Conservation (phyloP, 2,797 vertebrate species). For the Crenuchus spilurus region DNA sequence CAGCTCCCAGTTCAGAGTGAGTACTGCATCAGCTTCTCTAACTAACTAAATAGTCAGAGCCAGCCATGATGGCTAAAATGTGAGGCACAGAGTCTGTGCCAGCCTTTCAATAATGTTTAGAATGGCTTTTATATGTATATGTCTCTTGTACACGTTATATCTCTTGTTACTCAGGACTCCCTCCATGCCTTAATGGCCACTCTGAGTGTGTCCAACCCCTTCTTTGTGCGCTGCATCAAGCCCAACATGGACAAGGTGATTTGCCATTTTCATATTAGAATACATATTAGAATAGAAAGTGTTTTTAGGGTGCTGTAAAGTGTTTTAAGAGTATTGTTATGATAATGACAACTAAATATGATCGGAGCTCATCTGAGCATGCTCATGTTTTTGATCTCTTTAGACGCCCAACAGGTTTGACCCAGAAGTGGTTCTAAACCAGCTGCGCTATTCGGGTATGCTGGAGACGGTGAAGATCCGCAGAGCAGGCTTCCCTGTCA, state of each 20-base stretch:
- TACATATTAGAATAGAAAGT: too few relatives aligned
- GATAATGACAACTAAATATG: not conserved
- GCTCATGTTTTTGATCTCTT: not conserved
- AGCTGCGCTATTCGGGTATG: constrained; percentile 92
- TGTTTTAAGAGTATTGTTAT: too few relatives aligned
- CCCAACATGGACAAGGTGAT: constrained; percentile 90
- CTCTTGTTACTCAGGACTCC: constrained; percentile 79
- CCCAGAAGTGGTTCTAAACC: constrained; percentile 89
- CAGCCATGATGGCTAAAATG: too few relatives aligned
- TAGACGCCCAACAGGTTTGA: constrained; percentile 84
- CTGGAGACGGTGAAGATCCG: constrained; percentile 92
- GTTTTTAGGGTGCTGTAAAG: too few relatives aligned
- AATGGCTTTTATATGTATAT: not conserved
- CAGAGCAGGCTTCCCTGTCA: constrained; percentile 88
- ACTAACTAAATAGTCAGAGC: not conserved
- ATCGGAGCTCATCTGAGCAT: not conserved
- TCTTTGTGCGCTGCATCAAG: constrained; percentile 95
- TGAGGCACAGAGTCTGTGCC: too few relatives aligned
- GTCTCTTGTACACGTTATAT: not conserved
- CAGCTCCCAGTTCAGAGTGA: constrained; percentile 94
- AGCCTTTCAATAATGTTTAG: too few relatives aligned
- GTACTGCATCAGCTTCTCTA: constrained; percentile 40
- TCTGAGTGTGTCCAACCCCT: constrained; percentile 90
- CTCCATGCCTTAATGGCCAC: constrained; percentile 91
- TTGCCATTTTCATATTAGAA: too few relatives aligned